Conservation (phyloP, 1,140 invertebrate species). For the Procambarus virginalis region DNA sequence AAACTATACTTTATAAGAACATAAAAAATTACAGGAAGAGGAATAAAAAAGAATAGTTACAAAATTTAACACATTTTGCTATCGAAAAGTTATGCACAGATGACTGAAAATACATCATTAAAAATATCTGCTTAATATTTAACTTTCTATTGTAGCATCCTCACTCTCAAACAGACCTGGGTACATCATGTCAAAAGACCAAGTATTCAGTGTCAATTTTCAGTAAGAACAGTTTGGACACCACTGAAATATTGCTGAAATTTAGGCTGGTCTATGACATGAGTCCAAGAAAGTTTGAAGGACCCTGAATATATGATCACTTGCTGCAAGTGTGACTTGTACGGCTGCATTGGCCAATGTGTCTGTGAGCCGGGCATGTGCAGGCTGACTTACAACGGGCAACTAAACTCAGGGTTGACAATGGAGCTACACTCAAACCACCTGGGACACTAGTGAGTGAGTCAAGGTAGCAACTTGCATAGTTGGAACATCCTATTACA, state of each 20-base stretch:
- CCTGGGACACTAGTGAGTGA: conserved; percentile 60
- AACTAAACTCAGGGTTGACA: conserved; percentile 66
- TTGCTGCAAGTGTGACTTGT: conserved; percentile 64
- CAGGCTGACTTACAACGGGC: conserved; percentile 54
- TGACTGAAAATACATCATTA: conserved; percentile 54
- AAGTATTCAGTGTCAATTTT: conserved; percentile 8
- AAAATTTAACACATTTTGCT: conserved; percentile 28
- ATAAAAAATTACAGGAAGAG: not conserved
- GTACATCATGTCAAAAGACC: conserved; percentile 10
- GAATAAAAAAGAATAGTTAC: conserved; percentile 28
- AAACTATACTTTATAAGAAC: conserved; percentile 41
- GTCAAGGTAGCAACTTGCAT: conserved; percentile 66
- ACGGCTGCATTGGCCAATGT: conserved; percentile 54
- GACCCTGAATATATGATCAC: conserved; percentile 68
- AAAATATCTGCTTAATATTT: conserved; percentile 52
- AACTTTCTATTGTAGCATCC: conserved; percentile 67
- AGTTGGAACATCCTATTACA: conserved; percentile 65
- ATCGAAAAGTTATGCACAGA: conserved; percentile 50
- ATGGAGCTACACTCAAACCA: conserved; percentile 61
- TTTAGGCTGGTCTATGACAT: conserved; percentile 29
- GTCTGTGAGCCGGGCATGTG: conserved; percentile 64
- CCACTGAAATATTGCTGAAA: conserved; percentile 4
- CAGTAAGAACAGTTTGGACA: conserved; percentile 6
- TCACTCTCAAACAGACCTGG: conserved; percentile 67
- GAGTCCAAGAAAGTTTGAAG: conserved; percentile 64